Percentiles rank a stretch among this genome's conserved stretches.
phyloP scores from a whole-genome alignment of 2,797 vertebrate genomes.

The Gephyroberyx darwinii region DNA sequence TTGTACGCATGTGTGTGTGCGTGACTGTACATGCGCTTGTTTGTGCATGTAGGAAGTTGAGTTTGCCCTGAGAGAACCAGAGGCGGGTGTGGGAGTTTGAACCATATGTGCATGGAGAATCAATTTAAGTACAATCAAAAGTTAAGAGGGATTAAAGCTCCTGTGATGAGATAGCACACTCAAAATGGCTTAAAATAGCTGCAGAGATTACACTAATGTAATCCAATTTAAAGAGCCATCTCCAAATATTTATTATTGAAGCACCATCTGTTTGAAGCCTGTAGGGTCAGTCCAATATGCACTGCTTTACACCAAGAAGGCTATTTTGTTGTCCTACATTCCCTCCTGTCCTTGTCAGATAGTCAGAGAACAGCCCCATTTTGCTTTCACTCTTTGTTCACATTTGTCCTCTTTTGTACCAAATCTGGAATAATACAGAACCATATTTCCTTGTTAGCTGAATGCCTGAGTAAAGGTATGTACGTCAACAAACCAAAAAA shows the following conservation, averaged over 20 bases:
- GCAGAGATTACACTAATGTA: slow-evolving; percentile 81
- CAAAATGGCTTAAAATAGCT: slow-evolving; percentile 81
- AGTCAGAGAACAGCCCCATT: slow-evolving; percentile 43
- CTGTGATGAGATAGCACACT: slow-evolving; percentile 74
- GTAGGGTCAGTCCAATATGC: slow-evolving; percentile 67
- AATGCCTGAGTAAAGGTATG: slow-evolving; percentile 30
- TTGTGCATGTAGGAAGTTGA: slow-evolving; percentile 3
- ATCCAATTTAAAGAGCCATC: slow-evolving; percentile 83
- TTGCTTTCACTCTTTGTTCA: slow-evolving; percentile 43
- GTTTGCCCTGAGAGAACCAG: slow-evolving; percentile 36
- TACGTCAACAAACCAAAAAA: not conserved
- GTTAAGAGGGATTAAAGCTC: slow-evolving; percentile 79
- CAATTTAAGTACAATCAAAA: slow-evolving; percentile 81
- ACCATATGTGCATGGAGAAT: slow-evolving; percentile 73
- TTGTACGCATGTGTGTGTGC: not conserved
- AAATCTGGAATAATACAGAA: slow-evolving; percentile 41
- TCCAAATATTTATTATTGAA: slow-evolving; percentile 82
- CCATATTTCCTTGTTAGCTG: slow-evolving; percentile 33
- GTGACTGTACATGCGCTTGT: slow-evolving; percentile 6
- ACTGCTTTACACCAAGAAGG: slow-evolving; percentile 58
- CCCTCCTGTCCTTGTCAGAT: slow-evolving; percentile 47
- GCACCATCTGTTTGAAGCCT: slow-evolving; percentile 80
- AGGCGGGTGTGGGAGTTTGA: slow-evolving; percentile 54
- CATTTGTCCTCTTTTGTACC: slow-evolving; percentile 39
- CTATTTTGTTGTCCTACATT: slow-evolving; percentile 74